Evolutionary conservation across 2,797 vertebrate genomes (phyloP), one percentile per base, ranked within the genome.

Genomic region (Paedocypris micromegethes): DNA sequence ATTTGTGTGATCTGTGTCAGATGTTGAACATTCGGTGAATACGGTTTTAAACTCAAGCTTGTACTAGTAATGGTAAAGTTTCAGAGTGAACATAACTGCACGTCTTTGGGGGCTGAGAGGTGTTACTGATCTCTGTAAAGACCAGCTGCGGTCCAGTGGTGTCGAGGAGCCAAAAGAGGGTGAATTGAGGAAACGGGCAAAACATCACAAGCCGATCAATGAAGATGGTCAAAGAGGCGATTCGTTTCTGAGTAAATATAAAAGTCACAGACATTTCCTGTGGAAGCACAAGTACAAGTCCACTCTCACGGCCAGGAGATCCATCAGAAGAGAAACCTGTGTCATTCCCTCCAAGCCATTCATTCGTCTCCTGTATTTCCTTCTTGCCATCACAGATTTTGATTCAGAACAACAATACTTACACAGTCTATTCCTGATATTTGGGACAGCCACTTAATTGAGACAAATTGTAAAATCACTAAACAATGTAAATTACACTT

Each of bases 191-290:
- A 0, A 91, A 90, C 54, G 91, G 75, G 73, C 89, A 92, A 56
- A 90, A 81, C 38, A 90, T 45, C 66, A 89, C 78, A 73, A 93
- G 86, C 47, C 91, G 81, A 6, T 81, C 87, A 3, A 92, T 79
- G 5, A 90, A 86, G 56, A 91, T 73, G 9, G 83, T 73, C 56
- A 91, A 75, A 52, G 80, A 84, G 37, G 82, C 77, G 7, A 79
- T 73, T 2, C 56, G 77, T 72, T 89, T 85, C 2, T 74, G 68
- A 3, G 75, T 46, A 8, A 78, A 74, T 9, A 46, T 23, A 0
- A 75, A 76, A 45, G 65, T 77, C 3, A 74, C 72, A 3, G 57
- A 57, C 65, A 53, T 62, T 45, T 83, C 85, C 44, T 56, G 81
- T 3, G 83, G 79, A 79, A 72, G 61, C 87, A 84, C 5, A 90